Evolutionary conservation across 2,888 invertebrate genomes (phyloP), one percentile per base, ranked within the genome.

Genomic region (Crematogaster levior): DNA sequence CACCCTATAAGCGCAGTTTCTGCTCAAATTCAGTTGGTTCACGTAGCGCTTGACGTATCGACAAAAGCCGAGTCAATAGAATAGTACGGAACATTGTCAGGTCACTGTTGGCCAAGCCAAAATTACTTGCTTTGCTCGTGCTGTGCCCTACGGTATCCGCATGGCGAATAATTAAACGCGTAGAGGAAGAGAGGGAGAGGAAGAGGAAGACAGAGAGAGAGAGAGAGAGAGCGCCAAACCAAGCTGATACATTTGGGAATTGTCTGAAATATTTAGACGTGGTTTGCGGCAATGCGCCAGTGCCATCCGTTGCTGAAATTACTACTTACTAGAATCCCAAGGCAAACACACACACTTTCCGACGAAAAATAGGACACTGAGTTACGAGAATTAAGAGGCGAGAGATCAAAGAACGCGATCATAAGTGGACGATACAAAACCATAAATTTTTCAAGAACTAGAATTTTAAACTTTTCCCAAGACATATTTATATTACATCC

Each of bases 81-180:
- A 56, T 18, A 2, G 60, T 30, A 68, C 24, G 56, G 68, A 79
- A 79, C 68, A 34, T 79, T 18, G 68, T 68, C 43, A 43, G 77
- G 51, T 53, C 51, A 53, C 68, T 21, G 43, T 53, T 68, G 56
- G 34, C 24, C 34, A 43, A 43, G 77, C 77, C 43, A 27, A 79
- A 79, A 79, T 79, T 79, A 79, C 68, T 46, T 46, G 77, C 68
- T 77, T 77, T 48, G 37, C 63, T 56, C 56, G 56, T 56, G 56
- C 56, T 24, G 43, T 40, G 34, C 24, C 30, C 77, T 7, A 40
- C 68, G n/a, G 68, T 56, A 66, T 77, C 56, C 68, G 56, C 24
- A 68, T 68, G 56, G 43, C 68, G 68, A 79, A 79, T 77, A 77
- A 77, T 77, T 77, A 77, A 77, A 77, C 53, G 43, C n/a, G 7